Evolutionary conservation across 2,113 vertebrate genomes (phyloP).

Genomic region (Maccullochella peelii): DNA sequence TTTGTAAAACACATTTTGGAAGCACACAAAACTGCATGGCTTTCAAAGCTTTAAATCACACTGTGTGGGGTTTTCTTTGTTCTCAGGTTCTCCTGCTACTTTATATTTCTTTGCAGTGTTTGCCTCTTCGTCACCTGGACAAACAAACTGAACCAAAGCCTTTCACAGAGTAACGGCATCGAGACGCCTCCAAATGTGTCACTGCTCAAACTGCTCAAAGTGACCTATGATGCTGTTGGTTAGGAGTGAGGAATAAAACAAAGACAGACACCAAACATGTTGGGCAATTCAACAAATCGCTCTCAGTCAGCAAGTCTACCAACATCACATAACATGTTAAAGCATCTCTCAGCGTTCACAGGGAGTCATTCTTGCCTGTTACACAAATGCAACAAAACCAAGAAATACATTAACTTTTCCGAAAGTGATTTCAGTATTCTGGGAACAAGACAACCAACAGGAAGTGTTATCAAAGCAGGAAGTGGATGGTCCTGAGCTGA

Average conservation of each 20-base stretch:
- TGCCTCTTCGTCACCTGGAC: constrained; percentile 13
- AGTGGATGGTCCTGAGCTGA: constrained; percentile 58
- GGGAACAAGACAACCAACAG: constrained; percentile 46
- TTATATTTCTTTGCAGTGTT: constrained; percentile 1
- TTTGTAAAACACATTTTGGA: background rate
- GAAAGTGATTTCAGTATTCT: constrained; percentile 25
- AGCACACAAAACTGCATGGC: background rate
- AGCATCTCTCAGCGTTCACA: too few species aligned
- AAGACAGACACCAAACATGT: too few species aligned
- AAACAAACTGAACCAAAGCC: constrained; percentile 4
- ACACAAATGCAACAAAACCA: too few species aligned
- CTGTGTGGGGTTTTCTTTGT: background rate
- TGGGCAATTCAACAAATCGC: too few species aligned
- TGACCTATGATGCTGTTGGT: background rate
- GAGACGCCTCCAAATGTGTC: background rate
- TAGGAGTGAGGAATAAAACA: too few species aligned
- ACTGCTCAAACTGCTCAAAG: background rate
- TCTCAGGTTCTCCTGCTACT: background rate
- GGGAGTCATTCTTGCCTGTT: too few species aligned
- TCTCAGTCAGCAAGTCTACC: too few species aligned
- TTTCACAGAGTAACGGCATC: background rate
- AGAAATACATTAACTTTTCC: too few species aligned
- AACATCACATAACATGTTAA: too few species aligned
- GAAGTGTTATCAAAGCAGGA: constrained; percentile 79
- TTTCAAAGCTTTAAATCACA: too few species aligned